Base-by-base conservation (phyloP, 92 coral and sea anemone species). In the Chrysogorgia sp. region DNA sequence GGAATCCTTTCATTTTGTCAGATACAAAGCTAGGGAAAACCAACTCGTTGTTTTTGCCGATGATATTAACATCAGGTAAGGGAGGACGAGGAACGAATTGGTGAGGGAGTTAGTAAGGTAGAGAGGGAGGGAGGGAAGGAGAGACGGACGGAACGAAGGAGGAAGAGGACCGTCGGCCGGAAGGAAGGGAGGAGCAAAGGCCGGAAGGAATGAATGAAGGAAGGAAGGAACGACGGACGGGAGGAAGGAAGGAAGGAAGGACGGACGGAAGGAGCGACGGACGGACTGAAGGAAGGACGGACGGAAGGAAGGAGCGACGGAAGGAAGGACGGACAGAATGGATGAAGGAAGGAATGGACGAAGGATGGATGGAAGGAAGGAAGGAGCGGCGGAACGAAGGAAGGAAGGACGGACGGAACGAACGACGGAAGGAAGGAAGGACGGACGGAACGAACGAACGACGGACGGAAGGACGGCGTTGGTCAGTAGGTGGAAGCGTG, bases 1-100 rank as follows among this genome's bases (percentile, higher is more conserved):
- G 40, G 98, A 94, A 70, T 92, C 97, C 10, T 86, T 94, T 63
- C 98, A 94, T 71, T 87, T 94, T 21, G 91, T 94, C 69, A 88
- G 92, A 65, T 94, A 87, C 88, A 94, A 94, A 70, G 88, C 92
- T 24, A 79, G 98, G 48, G 98, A 94, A 49, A 94, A 94, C 72
- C 98, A 94, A 48, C 79, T 94, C 47, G 97, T 94, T 29, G 86
- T 92, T 43, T 94, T 94, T 45, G 98, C 98, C 13, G 98, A 94
- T 88, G 98, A 94, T 79, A 96, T 96, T 40, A 91, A 84, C 81
- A 93, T 96, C 64, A 87, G 99, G 99, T 91, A 77, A 65, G 76
- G 33, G 26, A 34, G 30, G 9, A 64, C 28, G 56, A 34, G 75
- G 75, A 29, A 4, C 43, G 43, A 37, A n/a, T n/a, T n/a, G n/a